Percentiles rank a stretch among this genome's conserved stretches.
phyloP scores from a whole-genome alignment of 2,888 invertebrate genomes.

The Pristionchus fissidentatus region DNA sequence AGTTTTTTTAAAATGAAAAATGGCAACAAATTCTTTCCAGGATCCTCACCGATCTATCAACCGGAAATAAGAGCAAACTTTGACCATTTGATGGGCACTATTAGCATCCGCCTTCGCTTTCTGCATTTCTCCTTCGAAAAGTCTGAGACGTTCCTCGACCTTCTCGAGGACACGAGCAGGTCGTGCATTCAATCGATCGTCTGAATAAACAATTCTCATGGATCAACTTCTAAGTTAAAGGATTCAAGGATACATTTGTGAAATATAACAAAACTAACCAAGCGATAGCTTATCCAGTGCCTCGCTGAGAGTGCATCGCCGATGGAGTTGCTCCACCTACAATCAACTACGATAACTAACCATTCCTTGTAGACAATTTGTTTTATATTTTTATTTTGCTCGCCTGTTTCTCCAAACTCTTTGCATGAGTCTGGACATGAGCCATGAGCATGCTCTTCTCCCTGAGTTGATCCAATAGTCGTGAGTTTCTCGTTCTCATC shows the following conservation, averaged over 20 bases:
- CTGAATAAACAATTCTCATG: background rate
- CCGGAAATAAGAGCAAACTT: background rate
- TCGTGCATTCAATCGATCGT: background rate
- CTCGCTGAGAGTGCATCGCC: constrained; percentile 64
- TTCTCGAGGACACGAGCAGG: constrained; percentile 54
- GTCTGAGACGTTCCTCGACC: constrained; percentile 65
- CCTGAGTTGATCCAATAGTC: constrained; percentile 69
- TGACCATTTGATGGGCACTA: constrained; percentile 65
- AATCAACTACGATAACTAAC: background rate
- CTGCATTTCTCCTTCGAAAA: constrained; percentile 65
- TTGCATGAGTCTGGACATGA: constrained; percentile 62
- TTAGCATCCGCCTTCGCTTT: constrained; percentile 62
- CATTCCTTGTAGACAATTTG: too few relatives aligned
- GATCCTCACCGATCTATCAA: background rate
- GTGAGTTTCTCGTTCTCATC: constrained; percentile 64
- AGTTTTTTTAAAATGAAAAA: background rate
- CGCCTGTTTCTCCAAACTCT: constrained; percentile 66
- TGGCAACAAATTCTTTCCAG: background rate
- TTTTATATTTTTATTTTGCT: background rate
- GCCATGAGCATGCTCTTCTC: constrained; percentile 71
- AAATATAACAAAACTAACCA: constrained; percentile 62
- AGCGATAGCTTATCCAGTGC: constrained; percentile 65
- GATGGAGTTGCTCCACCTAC: constrained; percentile 57
- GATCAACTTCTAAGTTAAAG: background rate
- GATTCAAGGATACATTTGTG: constrained; percentile 43